A percentile compares a stretch with the other conserved stretches of the same genome.
phyloP scores from a whole-genome alignment of 2,888 invertebrate genomes.

The Lottia gigantea region DNA sequence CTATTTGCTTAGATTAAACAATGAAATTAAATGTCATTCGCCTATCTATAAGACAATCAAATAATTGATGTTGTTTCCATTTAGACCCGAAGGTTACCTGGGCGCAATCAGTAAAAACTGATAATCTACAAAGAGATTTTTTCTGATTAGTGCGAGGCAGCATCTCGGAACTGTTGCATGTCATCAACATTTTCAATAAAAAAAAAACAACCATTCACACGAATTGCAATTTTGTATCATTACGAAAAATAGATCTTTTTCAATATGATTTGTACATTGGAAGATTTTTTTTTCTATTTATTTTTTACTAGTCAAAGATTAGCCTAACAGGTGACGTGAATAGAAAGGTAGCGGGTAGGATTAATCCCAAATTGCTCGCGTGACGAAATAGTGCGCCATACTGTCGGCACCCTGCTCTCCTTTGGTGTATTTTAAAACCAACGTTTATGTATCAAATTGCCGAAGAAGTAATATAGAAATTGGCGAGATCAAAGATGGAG shows the following conservation, averaged over 20 bases:
- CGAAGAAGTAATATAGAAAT: slow-evolving; percentile 29
- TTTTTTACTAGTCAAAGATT: no score
- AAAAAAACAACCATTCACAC: no score
- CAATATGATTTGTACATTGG: no score
- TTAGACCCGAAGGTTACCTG: neutral
- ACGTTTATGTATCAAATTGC: slow-evolving; percentile 20
- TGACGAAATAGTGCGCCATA: slow-evolving; percentile 15
- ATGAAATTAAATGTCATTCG: neutral
- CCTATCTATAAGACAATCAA: neutral
- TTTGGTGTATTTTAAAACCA: slow-evolving; percentile 10
- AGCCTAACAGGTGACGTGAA: no score
- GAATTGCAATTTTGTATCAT: no score
- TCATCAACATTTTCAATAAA: no score
- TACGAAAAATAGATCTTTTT: no score
- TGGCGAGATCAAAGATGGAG: slow-evolving; percentile 26
- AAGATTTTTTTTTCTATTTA: no score
- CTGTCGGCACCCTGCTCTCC: slow-evolving; percentile 6
- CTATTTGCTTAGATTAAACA: neutral
- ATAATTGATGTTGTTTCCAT: neutral
- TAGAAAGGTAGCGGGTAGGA: no score
- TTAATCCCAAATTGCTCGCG: neutral
- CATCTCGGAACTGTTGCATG: no score
- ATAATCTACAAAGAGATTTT: slow-evolving; percentile 1
- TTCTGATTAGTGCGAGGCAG: neutral
- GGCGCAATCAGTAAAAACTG: neutral